Conservation (phyloP, 2,797 vertebrate species). For the Tamandua tetradactyla region DNA sequence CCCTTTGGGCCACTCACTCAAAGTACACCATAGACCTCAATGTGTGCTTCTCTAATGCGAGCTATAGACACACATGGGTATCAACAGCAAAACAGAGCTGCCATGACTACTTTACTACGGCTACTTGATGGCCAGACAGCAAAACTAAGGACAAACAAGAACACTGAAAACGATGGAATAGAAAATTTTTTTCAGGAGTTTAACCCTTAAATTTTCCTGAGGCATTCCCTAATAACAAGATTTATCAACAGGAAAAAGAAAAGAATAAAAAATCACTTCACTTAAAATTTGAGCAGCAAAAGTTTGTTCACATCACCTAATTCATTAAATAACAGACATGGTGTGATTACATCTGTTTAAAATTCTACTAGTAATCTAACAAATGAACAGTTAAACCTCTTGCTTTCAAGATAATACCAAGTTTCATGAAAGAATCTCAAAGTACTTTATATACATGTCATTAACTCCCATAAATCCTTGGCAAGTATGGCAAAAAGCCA, state of each 20-base stretch:
- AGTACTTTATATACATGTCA: constrained; percentile 75
- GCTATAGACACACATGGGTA: not conserved
- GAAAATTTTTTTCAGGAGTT: constrained; percentile 34
- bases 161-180: constrained; percentile 29
- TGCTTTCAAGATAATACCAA: constrained; percentile 79
- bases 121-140: not conserved
- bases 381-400: constrained; percentile 75
- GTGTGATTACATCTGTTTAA: constrained; percentile 69
- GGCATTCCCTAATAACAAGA: constrained; percentile 23
- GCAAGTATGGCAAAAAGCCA: constrained; percentile 76
- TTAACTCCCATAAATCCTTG: constrained; percentile 75
- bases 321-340: constrained; percentile 65
- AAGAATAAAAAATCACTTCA: not conserved
- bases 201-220: constrained; percentile 39
- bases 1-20: constrained; percentile 17
- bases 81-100: constrained; percentile 11
- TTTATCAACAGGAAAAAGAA: constrained; percentile 49
- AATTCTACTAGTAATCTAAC: constrained; percentile 74
- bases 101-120: not conserved
- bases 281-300: constrained; percentile 61
- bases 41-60: not conserved
- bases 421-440: constrained; percentile 75
- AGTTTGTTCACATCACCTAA: constrained; percentile 26
- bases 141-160: constrained; percentile 44
- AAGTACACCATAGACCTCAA: not conserved